Base-by-base conservation (phyloP, 2,797 vertebrate species). In the Aphelocoma californica region DNA sequence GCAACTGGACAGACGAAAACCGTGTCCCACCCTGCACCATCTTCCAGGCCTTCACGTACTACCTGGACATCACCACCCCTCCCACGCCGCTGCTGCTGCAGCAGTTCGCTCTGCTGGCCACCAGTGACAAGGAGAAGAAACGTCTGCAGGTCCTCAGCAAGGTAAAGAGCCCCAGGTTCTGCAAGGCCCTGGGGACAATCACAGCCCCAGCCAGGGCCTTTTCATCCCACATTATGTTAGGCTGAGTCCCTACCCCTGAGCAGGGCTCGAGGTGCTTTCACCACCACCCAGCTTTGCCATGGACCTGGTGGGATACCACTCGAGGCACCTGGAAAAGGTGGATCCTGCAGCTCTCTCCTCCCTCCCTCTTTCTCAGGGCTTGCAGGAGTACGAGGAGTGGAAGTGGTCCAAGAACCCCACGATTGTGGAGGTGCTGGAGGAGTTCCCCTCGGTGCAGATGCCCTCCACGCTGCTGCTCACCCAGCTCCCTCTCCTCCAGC, bases 371-470 rank as follows among this genome's bases (percentile, higher is more conserved):
- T 19, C 77, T 17, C 97, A 99, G 99, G 99, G 99, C 57, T 96
- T 99, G 95, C 99, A 99, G 97, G 99, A 99, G 92, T 99, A 99
- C 0, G 99, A 99, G 93, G 98, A 99, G 81, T 99, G 99, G 99
- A 99, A 99, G 91, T 99, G 99, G 99, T 99, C 98, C 96, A 99
- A 99, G 96, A 99, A 99, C 80, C 98, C 99, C 21, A 99, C 99
- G 0, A 92, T 99, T 6, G 99, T 99, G 97, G 99, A 99, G 97
- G 98, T 99, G 60, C 95, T 99, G 94, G 98, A 99, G 92, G 99
- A 99, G 97, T 99, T 99, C 92, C 99, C 98, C 1, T 99, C 99
- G 0, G 97, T 99, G 96, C 99, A 99, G 98, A 98, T 99, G 98
- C 99, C 99, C 9, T 98, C 98, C 90, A 99, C 99, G 0, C 98